These are phyloP conservation scores for Proteles cristata DNA, from an alignment of 2,113 vertebrate genomes.

Conservation along the genomic window DNA sequence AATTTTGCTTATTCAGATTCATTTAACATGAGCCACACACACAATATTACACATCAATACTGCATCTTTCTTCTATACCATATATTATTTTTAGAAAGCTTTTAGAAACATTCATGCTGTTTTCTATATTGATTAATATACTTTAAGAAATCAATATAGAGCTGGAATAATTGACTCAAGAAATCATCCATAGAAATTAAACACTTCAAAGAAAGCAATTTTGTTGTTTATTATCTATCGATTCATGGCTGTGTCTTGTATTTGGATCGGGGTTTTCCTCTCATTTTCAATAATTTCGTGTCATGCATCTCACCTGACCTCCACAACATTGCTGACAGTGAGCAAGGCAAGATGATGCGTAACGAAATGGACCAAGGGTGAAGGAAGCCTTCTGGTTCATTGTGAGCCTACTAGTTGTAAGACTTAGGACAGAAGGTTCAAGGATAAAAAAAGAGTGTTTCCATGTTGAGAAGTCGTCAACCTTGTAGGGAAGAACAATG, in stretches of 20 bases:
- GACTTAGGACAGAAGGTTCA: neutral
- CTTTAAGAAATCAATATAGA: neutral
- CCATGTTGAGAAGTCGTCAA: neutral
- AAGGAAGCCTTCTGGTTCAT: neutral
- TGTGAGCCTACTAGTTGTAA: neutral
- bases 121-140: neutral
- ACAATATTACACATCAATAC: neutral
- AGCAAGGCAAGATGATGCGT: neutral
- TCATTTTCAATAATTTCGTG: neutral
- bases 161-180: neutral
- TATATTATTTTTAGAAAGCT: neutral
- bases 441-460: neutral
- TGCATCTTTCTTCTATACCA: neutral
- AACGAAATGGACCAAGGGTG: neutral
- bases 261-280: neutral
- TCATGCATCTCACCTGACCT: neutral
- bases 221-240: neutral
- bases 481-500: neutral
- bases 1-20: neutral
- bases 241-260: neutral
- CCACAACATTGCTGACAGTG: neutral
- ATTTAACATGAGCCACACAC: neutral
- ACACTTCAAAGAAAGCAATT: neutral
- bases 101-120: neutral
- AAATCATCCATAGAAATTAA: neutral